A percentile compares a stretch with the other conserved stretches of the same genome.
These are phyloP conservation scores for Diplodus puntazzo DNA, from an alignment of 2,797 vertebrate species.

Conservation along the genomic window DNA sequence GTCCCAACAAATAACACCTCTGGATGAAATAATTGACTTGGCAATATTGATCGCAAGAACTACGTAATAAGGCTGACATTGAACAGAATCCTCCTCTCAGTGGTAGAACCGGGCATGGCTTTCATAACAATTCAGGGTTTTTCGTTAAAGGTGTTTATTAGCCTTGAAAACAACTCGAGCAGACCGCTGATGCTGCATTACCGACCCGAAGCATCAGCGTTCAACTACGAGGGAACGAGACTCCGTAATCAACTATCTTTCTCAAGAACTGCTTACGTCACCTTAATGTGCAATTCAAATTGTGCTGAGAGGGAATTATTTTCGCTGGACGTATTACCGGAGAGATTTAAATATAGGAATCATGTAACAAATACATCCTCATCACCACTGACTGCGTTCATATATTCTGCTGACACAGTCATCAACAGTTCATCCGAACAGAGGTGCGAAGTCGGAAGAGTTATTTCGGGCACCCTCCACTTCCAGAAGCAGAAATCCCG, in stretches of 20 bases:
- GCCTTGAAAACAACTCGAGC: too few species aligned
- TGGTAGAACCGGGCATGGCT: slow-evolving; percentile 5
- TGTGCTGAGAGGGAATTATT: too few species aligned
- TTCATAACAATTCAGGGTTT: slow-evolving; percentile 20
- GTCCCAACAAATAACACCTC: neutral
- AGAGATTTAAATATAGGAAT: too few species aligned
- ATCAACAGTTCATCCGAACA: neutral
- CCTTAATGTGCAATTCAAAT: too few species aligned
- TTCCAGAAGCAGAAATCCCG: neutral
- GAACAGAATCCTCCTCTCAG: slow-evolving; percentile 17
- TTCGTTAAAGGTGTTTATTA: too few species aligned
- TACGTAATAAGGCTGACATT: neutral
- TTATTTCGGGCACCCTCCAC: neutral
- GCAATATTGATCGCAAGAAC: slow-evolving; percentile 5
- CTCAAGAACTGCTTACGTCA: too few species aligned
- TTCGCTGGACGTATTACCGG: too few species aligned
- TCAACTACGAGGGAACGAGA: too few species aligned
- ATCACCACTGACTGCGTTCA: neutral
- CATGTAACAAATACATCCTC: slow-evolving; percentile 15
- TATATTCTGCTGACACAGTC: neutral
- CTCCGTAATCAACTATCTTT: too few species aligned
- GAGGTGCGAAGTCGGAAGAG: neutral
- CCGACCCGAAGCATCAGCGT: too few species aligned
- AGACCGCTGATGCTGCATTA: too few species aligned
- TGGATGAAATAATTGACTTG: neutral